Evolutionary conservation across 2,797 vertebrate genomes (phyloP), one percentile per base, ranked within the genome.

Genomic region (Fringilla coelebs): DNA sequence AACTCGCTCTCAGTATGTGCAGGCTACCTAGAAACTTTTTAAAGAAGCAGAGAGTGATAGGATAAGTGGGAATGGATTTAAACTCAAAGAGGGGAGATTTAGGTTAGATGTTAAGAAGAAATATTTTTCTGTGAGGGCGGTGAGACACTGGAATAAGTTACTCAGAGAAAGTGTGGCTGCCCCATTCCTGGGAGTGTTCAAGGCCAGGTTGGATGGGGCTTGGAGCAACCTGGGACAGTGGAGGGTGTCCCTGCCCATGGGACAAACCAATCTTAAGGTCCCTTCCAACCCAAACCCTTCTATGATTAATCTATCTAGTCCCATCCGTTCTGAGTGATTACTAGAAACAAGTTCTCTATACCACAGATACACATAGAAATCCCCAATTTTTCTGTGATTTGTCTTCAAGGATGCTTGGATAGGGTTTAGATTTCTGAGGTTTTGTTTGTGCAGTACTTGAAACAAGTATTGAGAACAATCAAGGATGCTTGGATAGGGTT

Each of bases 251-350:
- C 52, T 72, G 31, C 5, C 19, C 21, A 9, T 24, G 15, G 31
- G 34, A 73, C 1, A 2, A n/a, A 10, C 7, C 1, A 0, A 49
- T 55, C 38, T 43, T 55, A 8, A 26, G 3, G 13, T 48, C 13
- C 34, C 8, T 49, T 43, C 48, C 28, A n/a, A 61, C 6, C 13
- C 60, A 85, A 73, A 67, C 19, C 48, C 20, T 61, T 61, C 34
- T 9, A 10, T 10, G 74, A 16, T 25, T 32, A 61, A 73, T 49
- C 5, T 20, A 41, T 15, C 31, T 34, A 74, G 20, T 36, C 46
- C 19, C 24, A 36, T 46, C 48, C 58, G 20, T 7, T 90, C 51
- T 45, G 9, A 55, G 14, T 41, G 61, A n/a, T 46, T 66, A 24
- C 31, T 13, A 57, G 13, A 90, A 91, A 51, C 4, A 51, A 60